Percentiles rank a stretch among this genome's conserved stretches.
Evolutionary conservation across 2,888 invertebrate species (phyloP).

Genomic region (Mythimna ferrago): DNA sequence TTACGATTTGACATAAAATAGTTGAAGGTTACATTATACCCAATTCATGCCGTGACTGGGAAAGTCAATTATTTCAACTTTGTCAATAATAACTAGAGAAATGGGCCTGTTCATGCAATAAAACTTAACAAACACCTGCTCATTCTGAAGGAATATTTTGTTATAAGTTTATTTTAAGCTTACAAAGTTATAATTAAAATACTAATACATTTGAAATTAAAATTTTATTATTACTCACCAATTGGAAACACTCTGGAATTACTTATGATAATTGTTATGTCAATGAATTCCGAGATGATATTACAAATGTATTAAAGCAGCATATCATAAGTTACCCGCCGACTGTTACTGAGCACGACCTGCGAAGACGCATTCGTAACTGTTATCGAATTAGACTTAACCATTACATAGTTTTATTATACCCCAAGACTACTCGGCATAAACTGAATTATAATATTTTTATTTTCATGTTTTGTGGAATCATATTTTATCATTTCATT

Average conservation of each 20-base stretch:
- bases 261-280: slow-evolving; percentile 45
- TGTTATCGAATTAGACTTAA: slow-evolving; percentile 37
- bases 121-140: slow-evolving; percentile 19
- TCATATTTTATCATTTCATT: slow-evolving; percentile 39
- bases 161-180: slow-evolving; percentile 5
- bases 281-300: slow-evolving; percentile 67
- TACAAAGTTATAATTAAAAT: neutral
- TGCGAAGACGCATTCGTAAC: slow-evolving; percentile 2
- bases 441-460: slow-evolving; percentile 42
- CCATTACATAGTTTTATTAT: slow-evolving; percentile 34
- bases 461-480: slow-evolving; percentile 40
- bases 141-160: slow-evolving; percentile 1
- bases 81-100: slow-evolving; percentile 11
- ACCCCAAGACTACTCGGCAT: slow-evolving; percentile 68
- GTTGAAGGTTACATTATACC: slow-evolving; percentile 10
- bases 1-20: slow-evolving; percentile 5
- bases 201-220: neutral
- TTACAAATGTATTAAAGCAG: slow-evolving; percentile 39
- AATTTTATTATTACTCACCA: neutral
- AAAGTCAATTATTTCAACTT: slow-evolving; percentile 26
- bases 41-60: slow-evolving; percentile 2
- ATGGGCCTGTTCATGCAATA: slow-evolving; percentile 16
- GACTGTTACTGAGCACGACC: slow-evolving; percentile 26
- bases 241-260: neutral
- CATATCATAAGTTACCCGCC: slow-evolving; percentile 51